These are phyloP conservation scores for Papilio elwesi DNA, from an alignment of 2,888 invertebrate species.

Conservation along the genomic window DNA sequence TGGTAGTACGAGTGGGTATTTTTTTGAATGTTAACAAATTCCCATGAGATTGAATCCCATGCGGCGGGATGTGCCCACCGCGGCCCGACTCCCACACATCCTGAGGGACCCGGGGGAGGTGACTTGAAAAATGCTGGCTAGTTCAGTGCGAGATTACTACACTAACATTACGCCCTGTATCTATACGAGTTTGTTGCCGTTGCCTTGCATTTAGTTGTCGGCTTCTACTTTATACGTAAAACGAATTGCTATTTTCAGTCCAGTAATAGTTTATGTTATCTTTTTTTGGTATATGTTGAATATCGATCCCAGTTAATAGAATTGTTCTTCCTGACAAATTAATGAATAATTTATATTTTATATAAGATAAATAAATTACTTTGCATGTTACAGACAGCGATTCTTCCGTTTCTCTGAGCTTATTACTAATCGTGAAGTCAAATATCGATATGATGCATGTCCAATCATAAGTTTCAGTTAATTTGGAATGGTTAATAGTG, in stretches of 20 bases:
- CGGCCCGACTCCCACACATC: slow-evolving; percentile 39
- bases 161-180: slow-evolving; percentile 37
- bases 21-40: slow-evolving; percentile 73
- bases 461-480: too few species aligned
- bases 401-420: too few species aligned
- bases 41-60: slow-evolving; percentile 83
- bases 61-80: slow-evolving; percentile 58
- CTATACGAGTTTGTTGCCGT: not conserved
- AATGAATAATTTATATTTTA: too few species aligned
- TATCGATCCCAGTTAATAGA: too few species aligned
- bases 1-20: slow-evolving; percentile 47
- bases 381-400: too few species aligned
- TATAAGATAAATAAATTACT: too few species aligned
- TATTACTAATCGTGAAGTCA: too few species aligned
- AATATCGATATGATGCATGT: too few species aligned
- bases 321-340: too few species aligned
- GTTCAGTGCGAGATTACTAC: slow-evolving; percentile 40
- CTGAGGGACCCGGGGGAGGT: slow-evolving; percentile 64
- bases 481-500: too few species aligned
- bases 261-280: not conserved
- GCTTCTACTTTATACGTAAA: slow-evolving; percentile 17
- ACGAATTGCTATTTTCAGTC: not conserved
- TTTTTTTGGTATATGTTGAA: not conserved
- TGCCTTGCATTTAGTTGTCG: slow-evolving; percentile 38
- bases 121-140: slow-evolving; percentile 68